Evolutionary conservation across 2,113 vertebrate genomes (phyloP).

Genomic region (Dermatemys mawii): DNA sequence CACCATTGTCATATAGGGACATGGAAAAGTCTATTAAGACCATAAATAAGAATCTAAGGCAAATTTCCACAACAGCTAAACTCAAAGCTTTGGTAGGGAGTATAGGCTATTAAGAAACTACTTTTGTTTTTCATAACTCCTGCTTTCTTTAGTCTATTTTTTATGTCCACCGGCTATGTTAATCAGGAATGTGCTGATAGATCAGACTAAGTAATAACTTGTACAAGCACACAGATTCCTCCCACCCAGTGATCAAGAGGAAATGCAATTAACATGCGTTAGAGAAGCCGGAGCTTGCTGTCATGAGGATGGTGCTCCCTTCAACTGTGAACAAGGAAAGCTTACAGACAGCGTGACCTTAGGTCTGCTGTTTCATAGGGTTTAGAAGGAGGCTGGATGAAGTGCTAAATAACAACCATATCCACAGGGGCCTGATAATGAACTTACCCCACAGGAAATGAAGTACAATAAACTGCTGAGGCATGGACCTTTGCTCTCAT

Average conservation of each 20-base stretch:
- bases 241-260: slow-evolving; percentile 78
- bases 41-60: not conserved
- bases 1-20: not conserved
- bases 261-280: slow-evolving; percentile 87
- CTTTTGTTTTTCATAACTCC: slow-evolving; percentile 49
- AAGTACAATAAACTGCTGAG: slow-evolving; percentile 36
- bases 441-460: slow-evolving; percentile 46
- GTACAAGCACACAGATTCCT: slow-evolving; percentile 77
- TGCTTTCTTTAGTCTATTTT: slow-evolving; percentile 66
- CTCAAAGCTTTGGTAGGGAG: no score
- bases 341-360: slow-evolving; percentile 39
- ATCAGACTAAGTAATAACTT: slow-evolving; percentile 80
- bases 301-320: slow-evolving; percentile 61
- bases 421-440: slow-evolving; percentile 8
- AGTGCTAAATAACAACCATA: slow-evolving; percentile 62
- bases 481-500: not conserved
- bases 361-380: slow-evolving; percentile 52
- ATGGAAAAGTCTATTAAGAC: not conserved
- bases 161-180: slow-evolving; percentile 45
- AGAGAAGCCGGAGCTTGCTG: slow-evolving; percentile 80
- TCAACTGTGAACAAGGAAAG: slow-evolving; percentile 67
- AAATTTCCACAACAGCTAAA: not conserved
- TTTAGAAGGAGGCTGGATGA: slow-evolving; percentile 44
- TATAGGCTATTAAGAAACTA: slow-evolving; percentile 35
- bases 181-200: slow-evolving; percentile 83